A percentile compares a stretch with the other conserved stretches of the same genome.
Evolutionary conservation across 1,140 invertebrate genomes (phyloP).

Genomic region (Brachionus rubens): DNA sequence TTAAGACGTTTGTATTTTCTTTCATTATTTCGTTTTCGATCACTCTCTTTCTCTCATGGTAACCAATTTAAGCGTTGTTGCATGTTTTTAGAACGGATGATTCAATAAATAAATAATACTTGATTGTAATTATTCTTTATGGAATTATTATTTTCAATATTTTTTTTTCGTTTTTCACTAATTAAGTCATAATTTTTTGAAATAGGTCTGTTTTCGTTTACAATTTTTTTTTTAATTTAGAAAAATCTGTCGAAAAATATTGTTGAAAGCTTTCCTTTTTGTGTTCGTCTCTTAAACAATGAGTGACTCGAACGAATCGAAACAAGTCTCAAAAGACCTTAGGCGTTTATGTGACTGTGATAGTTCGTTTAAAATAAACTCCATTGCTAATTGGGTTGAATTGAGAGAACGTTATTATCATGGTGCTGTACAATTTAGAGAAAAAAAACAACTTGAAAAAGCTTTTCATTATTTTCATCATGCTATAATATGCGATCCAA

Average conservation of each 20-base stretch:
- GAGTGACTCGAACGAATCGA: constrained; percentile 21
- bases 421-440: neutral
- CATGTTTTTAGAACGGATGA: constrained; percentile 6
- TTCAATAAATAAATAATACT: neutral
- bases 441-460: constrained; percentile 23
- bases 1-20: too few relatives aligned
- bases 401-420: constrained; percentile 15
- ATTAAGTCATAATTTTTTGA: too few relatives aligned
- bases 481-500: constrained; percentile 25
- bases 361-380: constrained; percentile 10
- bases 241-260: neutral
- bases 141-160: too few relatives aligned
- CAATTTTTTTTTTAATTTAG: neutral
- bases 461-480: constrained; percentile 34
- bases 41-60: too few relatives aligned
- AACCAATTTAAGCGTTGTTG: neutral
- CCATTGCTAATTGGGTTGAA: constrained; percentile 26
- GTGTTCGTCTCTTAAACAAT: neutral
- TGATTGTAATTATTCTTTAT: neutral
- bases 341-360: constrained; percentile 18
- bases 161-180: too few relatives aligned
- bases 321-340: neutral
- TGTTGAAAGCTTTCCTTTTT: neutral
- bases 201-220: too few relatives aligned
- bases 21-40: too few relatives aligned